A percentile compares a stretch with the other conserved stretches of the same genome.
Conservation (phyloP, 2,113 vertebrate genomes). For the Callithrix jacchus region DNA sequence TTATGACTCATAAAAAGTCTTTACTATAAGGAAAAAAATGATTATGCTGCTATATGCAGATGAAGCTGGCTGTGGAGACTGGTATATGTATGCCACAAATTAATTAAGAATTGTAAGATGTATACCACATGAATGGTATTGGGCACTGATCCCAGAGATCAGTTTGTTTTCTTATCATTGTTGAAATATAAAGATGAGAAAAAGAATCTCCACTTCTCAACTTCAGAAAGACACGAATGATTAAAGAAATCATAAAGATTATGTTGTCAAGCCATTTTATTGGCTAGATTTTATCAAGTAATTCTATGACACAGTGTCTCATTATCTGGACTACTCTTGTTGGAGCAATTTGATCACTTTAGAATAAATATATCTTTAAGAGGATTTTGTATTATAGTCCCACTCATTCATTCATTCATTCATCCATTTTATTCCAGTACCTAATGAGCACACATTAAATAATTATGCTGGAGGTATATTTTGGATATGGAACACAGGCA, state of each 20-base stretch:
- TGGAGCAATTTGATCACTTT: not conserved
- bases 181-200: not conserved
- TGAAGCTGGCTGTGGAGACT: constrained; percentile 58
- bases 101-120: constrained; percentile 72
- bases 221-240: not conserved
- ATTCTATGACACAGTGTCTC: not conserved
- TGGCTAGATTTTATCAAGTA: not conserved
- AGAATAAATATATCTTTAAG: not conserved
- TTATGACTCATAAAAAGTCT: constrained; percentile 81
- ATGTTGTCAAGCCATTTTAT: not conserved
- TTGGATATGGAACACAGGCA: not conserved
- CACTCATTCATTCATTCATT: not conserved
- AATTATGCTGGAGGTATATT: not conserved
- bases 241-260: not conserved
- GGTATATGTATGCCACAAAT: constrained; percentile 64
- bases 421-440: not conserved
- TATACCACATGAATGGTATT: constrained; percentile 21
- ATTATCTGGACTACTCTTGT: not conserved
- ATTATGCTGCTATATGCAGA: constrained; percentile 74
- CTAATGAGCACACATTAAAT: not conserved
- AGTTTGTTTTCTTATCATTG: constrained; percentile 24
- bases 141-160: not conserved
- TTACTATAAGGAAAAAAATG: constrained; percentile 76
- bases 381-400: constrained; percentile 5
- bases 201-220: not conserved